Evolutionary conservation across 2,888 invertebrate genomes (phyloP).

Genomic region (Chesias legatella): DNA sequence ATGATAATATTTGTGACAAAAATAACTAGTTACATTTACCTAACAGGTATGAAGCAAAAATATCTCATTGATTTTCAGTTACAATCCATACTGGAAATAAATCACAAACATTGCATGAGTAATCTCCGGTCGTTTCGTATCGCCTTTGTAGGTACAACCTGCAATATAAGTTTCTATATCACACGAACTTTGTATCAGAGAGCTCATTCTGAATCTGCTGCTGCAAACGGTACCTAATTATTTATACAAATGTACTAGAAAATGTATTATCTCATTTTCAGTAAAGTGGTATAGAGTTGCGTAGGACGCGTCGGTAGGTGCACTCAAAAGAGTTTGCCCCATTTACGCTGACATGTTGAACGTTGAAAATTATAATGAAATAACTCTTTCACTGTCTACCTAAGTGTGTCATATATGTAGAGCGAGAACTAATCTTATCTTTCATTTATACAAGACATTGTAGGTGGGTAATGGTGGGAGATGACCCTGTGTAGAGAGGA

Average conservation of each 20-base stretch:
- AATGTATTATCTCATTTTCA: too few species aligned
- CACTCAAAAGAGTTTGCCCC: slow-evolving; percentile 9
- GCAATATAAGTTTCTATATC: background rate
- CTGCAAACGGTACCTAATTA: slow-evolving; percentile 15
- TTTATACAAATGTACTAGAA: background rate
- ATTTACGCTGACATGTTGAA: slow-evolving; percentile 8
- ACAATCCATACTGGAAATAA: slow-evolving; percentile 2
- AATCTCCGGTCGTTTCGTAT: slow-evolving; percentile 4
- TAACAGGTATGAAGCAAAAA: too few species aligned
- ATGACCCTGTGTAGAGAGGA: too few species aligned
- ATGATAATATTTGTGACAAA: too few species aligned
- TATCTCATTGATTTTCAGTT: background rate
- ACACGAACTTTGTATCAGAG: too few species aligned
- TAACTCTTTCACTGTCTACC: too few species aligned
- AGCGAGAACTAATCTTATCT: too few species aligned
- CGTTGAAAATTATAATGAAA: slow-evolving; percentile 1
- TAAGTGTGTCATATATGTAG: too few species aligned
- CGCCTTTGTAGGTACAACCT: background rate
- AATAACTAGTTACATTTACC: too few species aligned
- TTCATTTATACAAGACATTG: too few species aligned
- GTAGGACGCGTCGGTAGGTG: background rate
- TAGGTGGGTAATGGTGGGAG: too few species aligned
- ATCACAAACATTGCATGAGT: slow-evolving; percentile 4
- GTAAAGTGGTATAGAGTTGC: background rate
- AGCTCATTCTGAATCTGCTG: background rate